Conservation (phyloP, 2,797 vertebrate species). For the Dendrocincla fuliginosa region DNA sequence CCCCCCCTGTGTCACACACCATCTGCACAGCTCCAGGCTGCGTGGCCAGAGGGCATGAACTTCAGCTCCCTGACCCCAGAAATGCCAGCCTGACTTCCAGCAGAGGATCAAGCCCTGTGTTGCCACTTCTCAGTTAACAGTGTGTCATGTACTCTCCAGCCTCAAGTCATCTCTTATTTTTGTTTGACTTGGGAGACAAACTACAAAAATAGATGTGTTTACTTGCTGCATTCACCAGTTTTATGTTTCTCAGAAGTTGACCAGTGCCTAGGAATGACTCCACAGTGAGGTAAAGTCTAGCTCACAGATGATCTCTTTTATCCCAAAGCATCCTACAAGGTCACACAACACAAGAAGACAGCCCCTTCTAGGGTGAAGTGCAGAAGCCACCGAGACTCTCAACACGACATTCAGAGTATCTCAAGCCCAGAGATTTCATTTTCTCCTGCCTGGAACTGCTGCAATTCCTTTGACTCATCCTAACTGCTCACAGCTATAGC, state of each 20-base stretch:
- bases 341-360: not conserved
- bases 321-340: not conserved
- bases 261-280: not conserved
- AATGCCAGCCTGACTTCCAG: not conserved
- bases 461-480: accelerated
- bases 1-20: accelerated
- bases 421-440: not conserved
- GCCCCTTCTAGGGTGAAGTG: not conserved
- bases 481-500: not conserved
- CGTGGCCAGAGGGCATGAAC: not conserved
- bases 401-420: not conserved
- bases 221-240: not conserved
- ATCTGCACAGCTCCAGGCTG: not conserved
- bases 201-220: conserved; percentile 47
- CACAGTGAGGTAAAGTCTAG: not conserved
- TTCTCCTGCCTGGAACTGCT: not conserved
- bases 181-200: conserved; percentile 16
- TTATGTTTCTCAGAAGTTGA: not conserved
- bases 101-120: not conserved
- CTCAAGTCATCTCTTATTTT: conserved; percentile 56
- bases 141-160: not conserved
- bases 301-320: not conserved
- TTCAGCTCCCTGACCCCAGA: not conserved
- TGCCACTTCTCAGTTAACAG: conserved; percentile 30
- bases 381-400: not conserved